Evolutionary conservation across 2,797 vertebrate species (phyloP), one percentile per base, ranked within the genome.

Genomic region (Diplodus puntazzo): DNA sequence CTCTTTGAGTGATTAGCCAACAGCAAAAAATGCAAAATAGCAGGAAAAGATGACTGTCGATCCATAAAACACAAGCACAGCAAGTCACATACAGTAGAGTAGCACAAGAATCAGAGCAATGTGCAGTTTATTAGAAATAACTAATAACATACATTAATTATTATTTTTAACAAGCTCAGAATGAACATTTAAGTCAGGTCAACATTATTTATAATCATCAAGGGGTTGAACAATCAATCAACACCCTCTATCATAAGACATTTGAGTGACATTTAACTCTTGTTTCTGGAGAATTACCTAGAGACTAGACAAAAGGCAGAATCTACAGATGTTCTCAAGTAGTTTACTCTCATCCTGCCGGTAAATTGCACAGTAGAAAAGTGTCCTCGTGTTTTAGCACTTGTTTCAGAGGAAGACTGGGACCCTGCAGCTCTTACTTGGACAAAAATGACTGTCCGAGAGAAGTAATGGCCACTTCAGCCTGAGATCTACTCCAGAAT

Each of bases 381-480:
- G 27, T 17, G 17, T 4, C 10, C 21, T 49, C 8, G 57, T 66
- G 46, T 55, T 46, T 30, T 17, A 50, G 9, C 11, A n/a, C 27
- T 13, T 18, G 21, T 59, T 72, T 69, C 27, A 49, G 50, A 58
- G 52, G 59, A 59, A 59, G 45, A 71, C 52, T 25, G 23, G 27
- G 75, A 63, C n/a, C 3, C 43, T 39, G 61, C 54, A 25, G 55
- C 25, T 79, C 60, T 16, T 11, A n/a, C 58, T 50, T 18, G 34
- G 55, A 67, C 30, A 70, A 11, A 77, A 82, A 52, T 23, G 0
- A 73, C 18, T 46, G 13, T 43, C 50, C 43, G 4, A 0, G n/a
- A 77, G 30, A 82, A 62, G 63, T 87, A 73, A 82, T 57, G 75
- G 75, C 84, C 88, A 87, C 91, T 89, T 87, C 80, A 89, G 66